phyloP scores from a whole-genome alignment of 2,797 vertebrate species.

The Takifugu ocellatus region DNA sequence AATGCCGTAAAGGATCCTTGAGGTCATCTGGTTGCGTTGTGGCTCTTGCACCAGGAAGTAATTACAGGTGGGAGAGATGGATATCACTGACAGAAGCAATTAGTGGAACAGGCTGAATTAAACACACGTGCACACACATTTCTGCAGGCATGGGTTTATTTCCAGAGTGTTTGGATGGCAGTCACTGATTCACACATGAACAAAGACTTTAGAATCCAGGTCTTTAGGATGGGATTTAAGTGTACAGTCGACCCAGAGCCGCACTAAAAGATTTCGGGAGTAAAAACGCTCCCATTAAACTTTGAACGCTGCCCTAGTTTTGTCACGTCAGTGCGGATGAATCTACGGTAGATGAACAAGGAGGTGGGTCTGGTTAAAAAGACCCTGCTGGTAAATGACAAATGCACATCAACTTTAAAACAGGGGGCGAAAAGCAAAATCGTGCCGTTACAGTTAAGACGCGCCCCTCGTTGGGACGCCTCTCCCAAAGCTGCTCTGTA shows the following conservation, averaged over 20 bases:
- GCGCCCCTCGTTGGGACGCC: no score
- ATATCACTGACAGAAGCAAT: conserved; percentile 66
- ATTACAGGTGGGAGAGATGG: conserved; percentile 66
- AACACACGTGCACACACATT: conserved; percentile 39
- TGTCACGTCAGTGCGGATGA: conserved; percentile 41
- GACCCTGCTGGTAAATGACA: conserved; percentile 10
- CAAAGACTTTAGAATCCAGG: not conserved
- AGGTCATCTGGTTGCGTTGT: conserved; percentile 54
- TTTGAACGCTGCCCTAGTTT: conserved; percentile 65
- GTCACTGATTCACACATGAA: conserved; percentile 21
- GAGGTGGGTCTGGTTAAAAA: conserved; percentile 17
- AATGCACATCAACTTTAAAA: conserved; percentile 13
- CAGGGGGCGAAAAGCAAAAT: no score
- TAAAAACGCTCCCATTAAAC: conserved; percentile 60
- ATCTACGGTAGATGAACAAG: conserved; percentile 30
- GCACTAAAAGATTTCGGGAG: conserved; percentile 33
- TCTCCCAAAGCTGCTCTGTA: conserved; percentile 14
- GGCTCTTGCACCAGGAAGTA: conserved; percentile 62
- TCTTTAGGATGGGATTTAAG: conserved; percentile 2
- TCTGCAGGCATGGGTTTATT: conserved; percentile 43
- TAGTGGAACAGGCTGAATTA: conserved; percentile 45
- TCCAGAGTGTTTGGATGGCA: conserved; percentile 23
- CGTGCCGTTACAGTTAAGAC: conserved; percentile 10
- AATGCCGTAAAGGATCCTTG: conserved; percentile 54
- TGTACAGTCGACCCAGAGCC: conserved; percentile 11